Percentiles rank a stretch among this genome's conserved stretches.
Evolutionary conservation across 2,113 vertebrate species (phyloP).

Genomic region (Thermophis baileyi): DNA sequence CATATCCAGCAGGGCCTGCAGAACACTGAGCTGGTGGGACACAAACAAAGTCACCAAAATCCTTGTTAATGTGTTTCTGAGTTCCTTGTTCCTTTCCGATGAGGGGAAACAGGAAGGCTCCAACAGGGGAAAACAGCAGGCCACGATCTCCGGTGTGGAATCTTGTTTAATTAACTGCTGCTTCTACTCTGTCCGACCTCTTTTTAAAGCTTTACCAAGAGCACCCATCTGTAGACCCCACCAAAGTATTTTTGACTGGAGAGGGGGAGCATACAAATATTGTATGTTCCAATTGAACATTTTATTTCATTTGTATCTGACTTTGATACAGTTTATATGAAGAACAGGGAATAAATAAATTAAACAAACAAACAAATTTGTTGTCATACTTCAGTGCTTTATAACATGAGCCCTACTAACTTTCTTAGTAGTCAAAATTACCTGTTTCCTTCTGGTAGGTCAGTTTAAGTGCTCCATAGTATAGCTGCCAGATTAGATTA

Average conservation of each 20-base stretch:
- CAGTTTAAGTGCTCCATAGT: neutral
- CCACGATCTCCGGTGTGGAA: no score
- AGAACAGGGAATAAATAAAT: neutral
- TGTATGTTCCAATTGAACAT: neutral
- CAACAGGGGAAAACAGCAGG: no score
- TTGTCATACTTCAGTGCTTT: neutral
- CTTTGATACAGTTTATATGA: neutral
- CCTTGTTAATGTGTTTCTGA: no score
- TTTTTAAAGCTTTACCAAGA: neutral
- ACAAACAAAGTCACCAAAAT: no score
- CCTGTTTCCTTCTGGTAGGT: neutral
- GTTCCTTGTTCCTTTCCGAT: no score
- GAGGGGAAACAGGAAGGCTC: no score
- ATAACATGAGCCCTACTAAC: neutral
- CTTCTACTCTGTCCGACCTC: neutral
- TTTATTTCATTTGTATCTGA: neutral
- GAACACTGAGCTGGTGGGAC: no score
- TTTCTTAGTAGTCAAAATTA: neutral
- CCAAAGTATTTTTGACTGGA: neutral
- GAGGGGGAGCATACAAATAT: neutral
- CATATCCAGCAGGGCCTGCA: no score
- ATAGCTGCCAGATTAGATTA: neutral
- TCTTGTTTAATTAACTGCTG: neutral
- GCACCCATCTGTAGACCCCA: neutral
- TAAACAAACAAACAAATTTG: neutral